Evolutionary conservation across 2,797 vertebrate genomes (phyloP).

Genomic region (Rhinella marina): DNA sequence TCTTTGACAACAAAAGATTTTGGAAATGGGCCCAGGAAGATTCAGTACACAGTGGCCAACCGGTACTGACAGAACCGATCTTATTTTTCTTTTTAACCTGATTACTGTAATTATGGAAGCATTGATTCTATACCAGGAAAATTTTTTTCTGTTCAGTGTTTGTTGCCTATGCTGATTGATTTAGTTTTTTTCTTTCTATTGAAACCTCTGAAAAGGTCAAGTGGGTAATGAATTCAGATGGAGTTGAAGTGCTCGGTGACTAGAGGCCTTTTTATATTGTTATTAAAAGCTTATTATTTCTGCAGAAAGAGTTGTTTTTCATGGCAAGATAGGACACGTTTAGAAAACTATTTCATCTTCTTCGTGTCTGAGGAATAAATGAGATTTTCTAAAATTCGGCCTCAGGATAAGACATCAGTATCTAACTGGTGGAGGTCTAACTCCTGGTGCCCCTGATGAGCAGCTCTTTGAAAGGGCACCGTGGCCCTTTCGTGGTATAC

Average conservation of each 20-base stretch:
- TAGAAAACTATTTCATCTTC: background rate
- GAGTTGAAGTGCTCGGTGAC: background rate
- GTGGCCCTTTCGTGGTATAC: too few relatives aligned
- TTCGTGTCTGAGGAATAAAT: background rate
- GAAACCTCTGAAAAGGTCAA: slow-evolving; percentile 8
- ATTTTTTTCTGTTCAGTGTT: background rate
- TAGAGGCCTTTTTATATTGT: background rate
- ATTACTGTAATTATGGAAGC: background rate
- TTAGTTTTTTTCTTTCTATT: background rate
- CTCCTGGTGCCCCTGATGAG: too few relatives aligned
- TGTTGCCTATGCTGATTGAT: background rate
- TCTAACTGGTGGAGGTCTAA: too few relatives aligned
- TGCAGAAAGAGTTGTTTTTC: background rate
- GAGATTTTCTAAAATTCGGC: background rate
- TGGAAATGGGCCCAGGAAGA: background rate
- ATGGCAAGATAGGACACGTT: background rate
- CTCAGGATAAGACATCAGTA: too few relatives aligned
- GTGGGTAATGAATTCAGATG: slow-evolving; percentile 6
- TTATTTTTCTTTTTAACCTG: background rate
- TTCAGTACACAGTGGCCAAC: background rate
- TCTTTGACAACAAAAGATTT: background rate
- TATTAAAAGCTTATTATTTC: background rate
- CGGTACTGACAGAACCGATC: background rate
- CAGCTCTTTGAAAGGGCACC: too few relatives aligned
- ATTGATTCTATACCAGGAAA: background rate